Evolutionary conservation across 35 echinoderm and acorn worm species (phyloP).

Genomic region (Diadema setosum): DNA sequence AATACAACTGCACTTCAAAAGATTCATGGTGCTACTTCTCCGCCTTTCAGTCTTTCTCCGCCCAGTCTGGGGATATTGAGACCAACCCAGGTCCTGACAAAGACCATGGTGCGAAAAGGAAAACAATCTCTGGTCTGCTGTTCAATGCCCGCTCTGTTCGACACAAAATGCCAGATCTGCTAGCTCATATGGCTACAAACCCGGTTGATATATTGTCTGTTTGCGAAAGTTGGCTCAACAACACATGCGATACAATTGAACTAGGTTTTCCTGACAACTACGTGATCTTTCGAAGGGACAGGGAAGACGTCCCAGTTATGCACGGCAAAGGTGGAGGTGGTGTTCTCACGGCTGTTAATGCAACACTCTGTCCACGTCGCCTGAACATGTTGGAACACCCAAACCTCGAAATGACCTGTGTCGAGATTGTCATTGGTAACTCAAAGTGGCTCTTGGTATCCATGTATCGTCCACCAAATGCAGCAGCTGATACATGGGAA

Average conservation of each 20-base stretch:
- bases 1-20: no score
- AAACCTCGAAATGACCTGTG: not conserved
- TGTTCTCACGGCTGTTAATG: not conserved
- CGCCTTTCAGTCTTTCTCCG: no score
- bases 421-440: not conserved
- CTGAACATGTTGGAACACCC: not conserved
- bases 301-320: no score
- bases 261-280: not conserved
- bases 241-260: not conserved
- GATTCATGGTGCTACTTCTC: no score
- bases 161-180: not conserved
- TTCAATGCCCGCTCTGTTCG: not conserved
- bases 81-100: no score
- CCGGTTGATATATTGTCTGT: not conserved
- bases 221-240: not conserved
- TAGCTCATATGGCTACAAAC: not conserved
- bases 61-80: no score
- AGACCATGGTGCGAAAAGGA: no score
- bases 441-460: not conserved
- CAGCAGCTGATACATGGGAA: not conserved
- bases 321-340: slow-evolving; percentile 1
- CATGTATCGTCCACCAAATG: not conserved
- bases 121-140: not conserved
- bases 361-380: not conserved
- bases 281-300: not conserved